Evolutionary conservation across 2,113 vertebrate species (phyloP), one percentile per base, ranked within the genome.

Genomic region (Triplophysa rosa): DNA sequence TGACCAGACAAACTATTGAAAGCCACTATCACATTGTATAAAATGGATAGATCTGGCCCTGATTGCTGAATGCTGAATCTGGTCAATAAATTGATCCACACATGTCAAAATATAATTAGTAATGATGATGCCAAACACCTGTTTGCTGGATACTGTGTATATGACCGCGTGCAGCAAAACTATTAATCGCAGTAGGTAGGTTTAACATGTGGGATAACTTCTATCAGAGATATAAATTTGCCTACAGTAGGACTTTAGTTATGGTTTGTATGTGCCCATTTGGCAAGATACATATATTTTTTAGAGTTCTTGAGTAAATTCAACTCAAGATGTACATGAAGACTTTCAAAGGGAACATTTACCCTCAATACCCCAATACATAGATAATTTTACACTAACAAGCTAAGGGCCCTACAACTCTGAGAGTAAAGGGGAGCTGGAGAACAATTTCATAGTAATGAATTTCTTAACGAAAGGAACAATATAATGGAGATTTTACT

Each of bases 371-470:
- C 3, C 58, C 52, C n/a, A 47, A 16, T 71, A 52, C 69, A 58
- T 71, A 26, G 29, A 56, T 71, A 37, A 71, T 58, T 71, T 71
- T 71, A 72, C 29, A 23, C 54, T 58, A 59, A 72, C 69, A 59
- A 72, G 69, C 54, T 59, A 54, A 72, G 69, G 13, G n/a, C 29
- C 29, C 58, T 59, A 42, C 13, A 59, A 9, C n/a, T 45, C 40
- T 56, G 49, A 59, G 29, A 1, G 1, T 14, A 58, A 59, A 59
- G 40, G 54, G 16, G 40, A 59, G 69, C 5, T 72, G 29, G 13
- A 72, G 33, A 72, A 72, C 69, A 40, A 59, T 72, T 72, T 23
- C 69, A 71, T 21, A 58, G 69, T 58, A 71, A 71, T 71, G 19
- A 58, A 71, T 71, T 71, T 11, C 58, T 71, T 29, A 71, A 71